Evolutionary conservation across 2,113 vertebrate species (phyloP).

Genomic region (Melanerpes formicivorus): DNA sequence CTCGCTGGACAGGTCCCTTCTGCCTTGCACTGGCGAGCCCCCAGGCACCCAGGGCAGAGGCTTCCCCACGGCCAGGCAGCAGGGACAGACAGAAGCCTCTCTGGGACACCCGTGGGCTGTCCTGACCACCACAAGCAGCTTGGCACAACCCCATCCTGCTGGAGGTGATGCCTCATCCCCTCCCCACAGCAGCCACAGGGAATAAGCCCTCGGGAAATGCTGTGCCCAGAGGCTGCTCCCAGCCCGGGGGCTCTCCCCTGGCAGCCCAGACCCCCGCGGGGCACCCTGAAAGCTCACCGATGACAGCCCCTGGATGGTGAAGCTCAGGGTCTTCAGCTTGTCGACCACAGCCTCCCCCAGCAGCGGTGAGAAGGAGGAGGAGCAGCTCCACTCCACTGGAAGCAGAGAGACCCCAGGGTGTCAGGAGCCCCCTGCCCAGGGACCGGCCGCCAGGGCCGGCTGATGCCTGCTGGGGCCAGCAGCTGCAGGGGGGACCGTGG

Average conservation of each 20-base stretch:
- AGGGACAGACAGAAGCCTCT: background rate
- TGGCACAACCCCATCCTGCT: background rate
- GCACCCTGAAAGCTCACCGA: constrained; percentile 73
- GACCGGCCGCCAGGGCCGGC: background rate
- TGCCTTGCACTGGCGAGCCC: background rate
- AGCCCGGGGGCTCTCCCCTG: background rate
- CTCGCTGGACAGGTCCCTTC: background rate
- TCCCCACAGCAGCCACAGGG: fast-evolving
- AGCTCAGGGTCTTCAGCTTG: constrained; percentile 80
- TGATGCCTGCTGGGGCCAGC: background rate
- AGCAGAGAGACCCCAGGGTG: constrained; percentile 18
- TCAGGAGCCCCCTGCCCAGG: background rate
- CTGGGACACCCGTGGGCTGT: background rate
- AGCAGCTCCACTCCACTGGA: constrained; percentile 88
- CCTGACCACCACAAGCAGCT: fast-evolving
- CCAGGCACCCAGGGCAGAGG: background rate
- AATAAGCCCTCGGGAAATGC: fast-evolving
- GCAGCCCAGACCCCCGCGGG: fast-evolving
- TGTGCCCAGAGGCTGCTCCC: background rate
- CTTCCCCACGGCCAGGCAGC: fast-evolving
- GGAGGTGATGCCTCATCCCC: background rate
- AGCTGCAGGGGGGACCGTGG: background rate
- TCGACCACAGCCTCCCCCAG: constrained; percentile 84
- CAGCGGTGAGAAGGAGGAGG: constrained; percentile 75
- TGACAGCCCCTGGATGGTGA: constrained; percentile 82